A percentile compares a stretch with the other conserved stretches of the same genome.
These are phyloP conservation scores for Morpho helenor DNA, from an alignment of 2,888 invertebrate species.

Conservation along the genomic window DNA sequence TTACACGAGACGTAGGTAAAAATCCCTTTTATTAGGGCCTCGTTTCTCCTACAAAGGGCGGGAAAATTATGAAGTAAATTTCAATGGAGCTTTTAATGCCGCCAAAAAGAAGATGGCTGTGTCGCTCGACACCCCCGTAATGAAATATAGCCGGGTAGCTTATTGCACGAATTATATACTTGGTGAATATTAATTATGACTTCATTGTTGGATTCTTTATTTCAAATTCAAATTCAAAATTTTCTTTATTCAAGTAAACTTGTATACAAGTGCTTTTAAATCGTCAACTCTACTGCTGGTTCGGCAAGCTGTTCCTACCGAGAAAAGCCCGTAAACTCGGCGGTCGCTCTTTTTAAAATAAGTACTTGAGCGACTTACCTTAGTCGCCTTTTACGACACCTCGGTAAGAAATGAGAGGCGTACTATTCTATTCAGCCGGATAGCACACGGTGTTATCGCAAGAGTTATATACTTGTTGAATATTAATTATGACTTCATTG, in stretches of 20 bases:
- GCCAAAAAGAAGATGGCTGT: slow-evolving; percentile 16
- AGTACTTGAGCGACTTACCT: too few species aligned
- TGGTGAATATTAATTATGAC: slow-evolving; percentile 12
- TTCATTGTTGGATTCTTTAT: neutral
- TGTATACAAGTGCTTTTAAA: too few species aligned
- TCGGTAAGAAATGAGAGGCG: too few species aligned
- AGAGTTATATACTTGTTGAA: slow-evolving; percentile 18
- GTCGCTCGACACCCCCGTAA: slow-evolving; percentile 21
- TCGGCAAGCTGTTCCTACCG: too few species aligned
- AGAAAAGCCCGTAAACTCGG: too few species aligned
- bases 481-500: slow-evolving; percentile 14
- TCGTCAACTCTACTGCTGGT: too few species aligned
- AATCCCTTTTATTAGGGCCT: slow-evolving; percentile 2
- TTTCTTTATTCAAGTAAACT: too few species aligned
- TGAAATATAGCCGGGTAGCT: slow-evolving; percentile 20
- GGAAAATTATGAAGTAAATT: slow-evolving; percentile 15
- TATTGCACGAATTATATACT: slow-evolving; percentile 23
- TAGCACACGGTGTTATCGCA: slow-evolving; percentile 17
- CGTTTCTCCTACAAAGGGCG: slow-evolving; percentile 2
- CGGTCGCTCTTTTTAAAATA: too few species aligned
- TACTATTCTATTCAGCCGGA: too few species aligned
- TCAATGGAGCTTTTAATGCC: slow-evolving; percentile 21
- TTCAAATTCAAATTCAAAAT: neutral
- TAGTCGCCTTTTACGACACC: too few species aligned
- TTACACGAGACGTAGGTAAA: neutral